Base-by-base conservation (phyloP, 1,140 invertebrate species). In the Drosophila ogumai region DNA sequence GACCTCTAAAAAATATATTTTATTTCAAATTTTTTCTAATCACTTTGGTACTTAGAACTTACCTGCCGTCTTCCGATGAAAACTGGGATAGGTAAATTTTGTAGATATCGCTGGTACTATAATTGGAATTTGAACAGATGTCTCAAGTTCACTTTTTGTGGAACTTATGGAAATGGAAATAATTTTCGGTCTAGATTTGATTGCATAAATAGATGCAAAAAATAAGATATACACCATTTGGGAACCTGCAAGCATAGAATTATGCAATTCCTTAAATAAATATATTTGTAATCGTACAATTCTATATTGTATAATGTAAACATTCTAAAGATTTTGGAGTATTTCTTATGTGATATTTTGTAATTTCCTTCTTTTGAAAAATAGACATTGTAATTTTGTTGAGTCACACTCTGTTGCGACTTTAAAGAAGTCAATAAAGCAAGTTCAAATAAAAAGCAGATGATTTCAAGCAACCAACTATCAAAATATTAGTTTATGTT, bases 401-500 rank as follows among this genome's bases (percentile, higher is more conserved):
- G 0, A 58, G 12, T 12, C 28, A 32, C 41, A 34, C 3, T 19
- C 1, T 19, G 32, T 22, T 40, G 19, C 8, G 5, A 19, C 3
- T 41, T 52, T 41, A 12, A 54, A 52, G 10, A 13, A 38, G 46
- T 31, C 25, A 10, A 40, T 41, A 22, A 17, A 40, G 13, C 2
- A 17, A 38, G 19, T 17, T 56, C 8, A 49, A 49, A 50, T 59
- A 49, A 50, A 65, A 13, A 28, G 9, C 32, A 47, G 3, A 72
- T 57, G 28, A 47, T 41, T 47, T 17, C 7, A 25, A 46, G 55
- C 32, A 17, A 22, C 6, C 32, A 40, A 46, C 34, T 69, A 34
- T 10, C 10, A 3, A 40, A 72, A 58, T 58, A 72, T 58, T 71
- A 3, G 34, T n/a, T 38, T 17, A 46, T 34, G 3, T 13, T 60